phyloP scores from a whole-genome alignment of 1,140 invertebrate genomes.

The Mylabris phalerata region DNA sequence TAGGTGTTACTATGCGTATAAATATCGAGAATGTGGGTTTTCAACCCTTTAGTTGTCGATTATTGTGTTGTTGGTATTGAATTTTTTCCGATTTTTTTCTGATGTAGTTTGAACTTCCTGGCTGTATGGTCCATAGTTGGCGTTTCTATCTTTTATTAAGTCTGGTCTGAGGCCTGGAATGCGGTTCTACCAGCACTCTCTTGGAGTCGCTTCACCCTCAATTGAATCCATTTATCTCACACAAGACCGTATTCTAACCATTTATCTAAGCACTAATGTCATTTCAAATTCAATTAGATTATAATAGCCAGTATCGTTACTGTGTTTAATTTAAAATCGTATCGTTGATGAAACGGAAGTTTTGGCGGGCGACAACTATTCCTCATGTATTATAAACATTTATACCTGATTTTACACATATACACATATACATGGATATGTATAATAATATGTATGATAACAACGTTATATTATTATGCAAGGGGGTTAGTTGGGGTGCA shows the following conservation, averaged over 20 bases:
- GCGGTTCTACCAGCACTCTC: constrained; percentile 14
- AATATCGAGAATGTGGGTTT: too few species aligned
- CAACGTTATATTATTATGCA: too few species aligned
- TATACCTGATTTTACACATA: too few species aligned
- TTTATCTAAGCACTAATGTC: background rate
- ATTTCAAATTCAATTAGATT: background rate
- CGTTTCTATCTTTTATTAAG: constrained; percentile 15
- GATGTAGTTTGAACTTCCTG: constrained; percentile 7
- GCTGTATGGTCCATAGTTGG: constrained; percentile 14
- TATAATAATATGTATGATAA: too few species aligned
- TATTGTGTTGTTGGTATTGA: too few species aligned
- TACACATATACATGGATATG: too few species aligned
- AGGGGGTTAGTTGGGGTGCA: background rate
- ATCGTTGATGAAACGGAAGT: background rate
- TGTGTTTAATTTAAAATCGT: too few species aligned
- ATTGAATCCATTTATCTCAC: constrained; percentile 13
- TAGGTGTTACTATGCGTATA: too few species aligned
- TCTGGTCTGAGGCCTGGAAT: constrained; percentile 15
- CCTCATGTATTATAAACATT: too few species aligned
- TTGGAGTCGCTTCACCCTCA: constrained; percentile 13
- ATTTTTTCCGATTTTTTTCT: too few species aligned
- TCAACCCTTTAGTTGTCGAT: too few species aligned
- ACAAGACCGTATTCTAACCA: background rate
- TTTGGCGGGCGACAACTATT: too few species aligned
- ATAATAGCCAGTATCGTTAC: background rate